Evolutionary conservation across 2,888 invertebrate species (phyloP).

Genomic region (Ametastegia equiseti): DNA sequence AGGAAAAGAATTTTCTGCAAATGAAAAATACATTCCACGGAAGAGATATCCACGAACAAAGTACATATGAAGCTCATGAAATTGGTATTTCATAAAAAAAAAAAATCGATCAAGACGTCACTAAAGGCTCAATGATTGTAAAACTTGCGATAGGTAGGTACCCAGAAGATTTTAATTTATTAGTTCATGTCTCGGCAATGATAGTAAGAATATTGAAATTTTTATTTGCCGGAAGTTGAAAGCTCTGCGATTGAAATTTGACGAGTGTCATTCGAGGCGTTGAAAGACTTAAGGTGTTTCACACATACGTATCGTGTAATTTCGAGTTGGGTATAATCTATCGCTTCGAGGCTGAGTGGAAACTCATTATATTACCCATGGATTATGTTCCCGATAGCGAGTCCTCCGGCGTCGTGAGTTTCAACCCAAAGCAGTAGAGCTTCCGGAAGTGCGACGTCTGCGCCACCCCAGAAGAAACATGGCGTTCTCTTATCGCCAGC

Average conservation of each 20-base stretch:
- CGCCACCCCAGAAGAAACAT: neutral
- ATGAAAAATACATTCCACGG: too few species aligned
- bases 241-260: neutral
- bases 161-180: neutral
- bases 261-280: neutral
- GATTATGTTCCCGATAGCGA: neutral
- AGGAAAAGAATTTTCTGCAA: too few species aligned
- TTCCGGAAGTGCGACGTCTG: slow-evolving; percentile 8
- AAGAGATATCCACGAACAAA: too few species aligned
- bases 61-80: too few species aligned
- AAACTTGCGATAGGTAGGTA: too few species aligned
- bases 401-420: neutral
- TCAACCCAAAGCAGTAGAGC: slow-evolving; percentile 10
- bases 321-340: neutral
- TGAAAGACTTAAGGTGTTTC: neutral
- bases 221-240: neutral
- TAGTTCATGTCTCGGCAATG: neutral
- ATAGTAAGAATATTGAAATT: neutral
- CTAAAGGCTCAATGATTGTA: too few species aligned
- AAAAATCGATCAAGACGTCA: too few species aligned
- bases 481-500: slow-evolving; percentile 17
- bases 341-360: neutral
- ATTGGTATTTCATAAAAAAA: too few species aligned
- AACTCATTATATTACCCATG: slow-evolving; percentile 5
- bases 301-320: neutral